phyloP scores from a whole-genome alignment of 23 tunicate species.

The Aplidium turbinatum region DNA sequence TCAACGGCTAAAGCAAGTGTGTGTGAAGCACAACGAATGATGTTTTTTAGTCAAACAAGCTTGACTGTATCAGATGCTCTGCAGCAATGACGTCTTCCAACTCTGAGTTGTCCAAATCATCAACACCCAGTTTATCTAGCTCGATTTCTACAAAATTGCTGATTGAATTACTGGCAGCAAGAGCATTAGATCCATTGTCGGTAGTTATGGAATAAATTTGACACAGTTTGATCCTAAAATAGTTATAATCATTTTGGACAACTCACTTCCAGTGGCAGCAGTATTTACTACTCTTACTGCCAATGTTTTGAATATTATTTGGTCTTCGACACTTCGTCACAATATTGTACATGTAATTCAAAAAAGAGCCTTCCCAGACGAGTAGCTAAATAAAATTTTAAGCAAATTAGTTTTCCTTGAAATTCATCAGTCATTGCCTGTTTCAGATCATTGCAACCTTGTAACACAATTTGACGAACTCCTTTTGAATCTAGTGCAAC shows the following conservation, averaged over 20 bases:
- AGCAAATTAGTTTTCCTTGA: not conserved
- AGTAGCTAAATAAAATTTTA: constrained; percentile 3
- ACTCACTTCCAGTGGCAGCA: constrained; percentile 3
- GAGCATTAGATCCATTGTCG: constrained; percentile 5
- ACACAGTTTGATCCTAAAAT: not conserved
- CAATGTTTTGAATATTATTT: not conserved
- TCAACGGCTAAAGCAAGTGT: constrained; percentile 15
- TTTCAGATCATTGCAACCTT: not conserved
- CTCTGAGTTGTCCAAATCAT: not conserved
- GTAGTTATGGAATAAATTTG: constrained; percentile 5
- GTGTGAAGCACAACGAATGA: not conserved
- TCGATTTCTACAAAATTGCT: constrained; percentile 5
- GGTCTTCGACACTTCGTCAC: not conserved
- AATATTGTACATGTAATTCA: constrained; percentile 1
- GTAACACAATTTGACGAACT: constrained; percentile 4
- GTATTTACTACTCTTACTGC: constrained; percentile 3
- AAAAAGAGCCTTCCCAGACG: constrained; percentile 4
- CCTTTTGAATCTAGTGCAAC: not conserved
- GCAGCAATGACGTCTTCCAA: constrained; percentile 12
- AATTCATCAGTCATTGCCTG: not conserved
- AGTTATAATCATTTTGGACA: not conserved
- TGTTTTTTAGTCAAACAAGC: not conserved
- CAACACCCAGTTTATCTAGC: not conserved
- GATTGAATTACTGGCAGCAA: constrained; percentile 1
- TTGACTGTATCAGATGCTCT: not conserved